Percentiles rank a stretch among this genome's conserved stretches.
Evolutionary conservation across 1,140 invertebrate genomes (phyloP).

Genomic region (Listronotus oregonensis): DNA sequence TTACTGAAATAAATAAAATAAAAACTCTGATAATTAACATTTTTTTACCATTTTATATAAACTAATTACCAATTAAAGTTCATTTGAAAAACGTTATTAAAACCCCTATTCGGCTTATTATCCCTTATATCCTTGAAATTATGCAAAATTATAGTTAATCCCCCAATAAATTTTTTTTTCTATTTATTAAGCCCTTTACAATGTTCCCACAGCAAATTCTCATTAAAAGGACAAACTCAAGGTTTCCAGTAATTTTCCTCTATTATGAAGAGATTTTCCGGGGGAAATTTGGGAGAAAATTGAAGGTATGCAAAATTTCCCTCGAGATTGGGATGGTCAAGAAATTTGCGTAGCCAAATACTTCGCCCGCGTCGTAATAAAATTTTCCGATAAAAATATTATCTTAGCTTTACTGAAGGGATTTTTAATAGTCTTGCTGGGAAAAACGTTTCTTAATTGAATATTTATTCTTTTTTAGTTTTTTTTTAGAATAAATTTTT

Average conservation of each 20-base stretch:
- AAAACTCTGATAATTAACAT: too few relatives aligned
- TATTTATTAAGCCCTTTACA: constrained; percentile 9
- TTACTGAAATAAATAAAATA: too few relatives aligned
- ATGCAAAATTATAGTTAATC: constrained; percentile 1
- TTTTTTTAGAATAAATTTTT: too few relatives aligned
- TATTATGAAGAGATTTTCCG: constrained; percentile 22
- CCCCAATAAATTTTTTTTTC: not conserved
- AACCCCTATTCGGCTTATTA: too few relatives aligned
- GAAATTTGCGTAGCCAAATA: constrained; percentile 29
- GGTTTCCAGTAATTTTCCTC: constrained; percentile 17
- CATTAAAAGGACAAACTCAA: constrained; percentile 11
- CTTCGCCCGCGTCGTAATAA: not conserved
- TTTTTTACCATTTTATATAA: too few relatives aligned
- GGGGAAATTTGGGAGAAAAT: constrained; percentile 29
- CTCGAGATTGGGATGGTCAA: constrained; percentile 33
- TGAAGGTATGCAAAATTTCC: constrained; percentile 28
- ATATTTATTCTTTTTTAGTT: too few relatives aligned
- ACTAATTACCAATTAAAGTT: too few relatives aligned
- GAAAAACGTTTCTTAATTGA: constrained; percentile 3
- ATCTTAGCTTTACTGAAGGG: constrained; percentile 14
- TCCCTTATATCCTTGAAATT: too few relatives aligned
- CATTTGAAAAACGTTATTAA: too few relatives aligned
- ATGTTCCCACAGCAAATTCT: not conserved
- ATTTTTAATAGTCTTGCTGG: constrained; percentile 1
- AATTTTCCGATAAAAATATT: constrained; percentile 28